These are phyloP conservation scores for Carposina sasakii DNA, from an alignment of 1,140 invertebrate species.

Conservation along the genomic window DNA sequence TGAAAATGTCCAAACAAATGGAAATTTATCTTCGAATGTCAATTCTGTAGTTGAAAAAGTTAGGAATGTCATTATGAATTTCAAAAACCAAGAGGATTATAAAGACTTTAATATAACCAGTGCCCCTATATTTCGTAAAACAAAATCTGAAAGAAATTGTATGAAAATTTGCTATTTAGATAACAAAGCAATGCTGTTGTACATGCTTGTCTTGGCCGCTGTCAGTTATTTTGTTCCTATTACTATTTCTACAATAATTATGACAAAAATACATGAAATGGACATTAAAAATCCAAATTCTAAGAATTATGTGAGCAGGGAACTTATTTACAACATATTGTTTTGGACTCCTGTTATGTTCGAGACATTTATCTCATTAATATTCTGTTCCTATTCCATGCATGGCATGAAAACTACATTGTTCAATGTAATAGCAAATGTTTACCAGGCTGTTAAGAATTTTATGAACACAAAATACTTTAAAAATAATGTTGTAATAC, in stretches of 20 bases:
- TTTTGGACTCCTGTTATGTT: constrained; percentile 66
- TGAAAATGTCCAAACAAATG: constrained; percentile 29
- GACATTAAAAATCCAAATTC: constrained; percentile 40
- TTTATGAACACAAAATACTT: constrained; percentile 64
- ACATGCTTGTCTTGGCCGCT: constrained; percentile 50
- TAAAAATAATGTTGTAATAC: constrained; percentile 49
- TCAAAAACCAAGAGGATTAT: constrained; percentile 42
- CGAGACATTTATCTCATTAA: constrained; percentile 55
- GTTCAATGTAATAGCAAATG: constrained; percentile 57
- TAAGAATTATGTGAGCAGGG: constrained; percentile 53
- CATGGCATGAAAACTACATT: constrained; percentile 45
- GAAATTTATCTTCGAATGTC: constrained; percentile 33
- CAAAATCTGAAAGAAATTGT: constrained; percentile 42
- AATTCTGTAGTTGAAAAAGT: constrained; percentile 45
- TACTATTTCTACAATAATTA: constrained; percentile 50
- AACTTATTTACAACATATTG: constrained; percentile 55
- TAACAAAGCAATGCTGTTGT: constrained; percentile 46
- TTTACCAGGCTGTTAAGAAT: constrained; percentile 60
- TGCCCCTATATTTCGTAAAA: constrained; percentile 27
- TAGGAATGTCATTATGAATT: constrained; percentile 46
- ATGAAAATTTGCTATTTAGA: constrained; percentile 54
- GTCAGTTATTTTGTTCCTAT: constrained; percentile 61
- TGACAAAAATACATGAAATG: constrained; percentile 58
- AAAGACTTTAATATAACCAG: constrained; percentile 34
- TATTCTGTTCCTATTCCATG: constrained; percentile 57